These are phyloP conservation scores for Trachythela sp. DNA, from an alignment of 64 coral and sea anemone species.

Conservation along the genomic window DNA sequence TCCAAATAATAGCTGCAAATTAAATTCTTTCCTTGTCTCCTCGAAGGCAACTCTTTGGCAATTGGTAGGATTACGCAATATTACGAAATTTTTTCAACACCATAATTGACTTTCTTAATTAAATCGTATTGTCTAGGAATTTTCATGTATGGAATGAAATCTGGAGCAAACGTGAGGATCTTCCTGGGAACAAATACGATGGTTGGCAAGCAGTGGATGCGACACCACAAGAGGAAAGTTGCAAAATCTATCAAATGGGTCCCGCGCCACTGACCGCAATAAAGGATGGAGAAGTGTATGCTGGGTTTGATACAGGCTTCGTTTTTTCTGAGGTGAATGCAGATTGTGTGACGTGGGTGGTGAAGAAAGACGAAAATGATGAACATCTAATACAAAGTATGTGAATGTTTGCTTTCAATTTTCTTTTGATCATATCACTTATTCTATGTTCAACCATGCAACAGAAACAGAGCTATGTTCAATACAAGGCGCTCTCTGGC, in stretches of 20 bases:
- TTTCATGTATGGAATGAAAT: conserved; percentile 94
- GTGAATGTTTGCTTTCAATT: neutral
- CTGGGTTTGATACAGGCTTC: conserved; percentile 64
- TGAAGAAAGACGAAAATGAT: conserved; percentile 32
- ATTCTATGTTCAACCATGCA: neutral
- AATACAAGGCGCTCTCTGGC: no score
- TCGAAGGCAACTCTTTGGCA: no score
- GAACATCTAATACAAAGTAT: neutral
- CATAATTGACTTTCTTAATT: neutral
- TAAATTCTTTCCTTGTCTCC: no score
- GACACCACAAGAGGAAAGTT: conserved; percentile 84
- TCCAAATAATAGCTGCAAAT: no score
- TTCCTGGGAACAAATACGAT: conserved; percentile 63
- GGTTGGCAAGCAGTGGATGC: conserved; percentile 88
- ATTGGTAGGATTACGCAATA: no score
- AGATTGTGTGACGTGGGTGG: conserved; percentile 52
- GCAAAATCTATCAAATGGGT: conserved; percentile 1
- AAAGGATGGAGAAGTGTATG: conserved; percentile 51
- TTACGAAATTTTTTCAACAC: no score
- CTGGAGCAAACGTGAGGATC: conserved; percentile 70
- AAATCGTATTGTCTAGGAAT: conserved; percentile 37
- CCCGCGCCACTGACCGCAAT: conserved; percentile 49
- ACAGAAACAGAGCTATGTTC: no score
- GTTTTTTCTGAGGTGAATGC: conserved; percentile 70
- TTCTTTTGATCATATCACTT: neutral